Evolutionary conservation across 2,888 invertebrate genomes (phyloP), one percentile per base, ranked within the genome.

Genomic region (Pachliopta kotzebuea): DNA sequence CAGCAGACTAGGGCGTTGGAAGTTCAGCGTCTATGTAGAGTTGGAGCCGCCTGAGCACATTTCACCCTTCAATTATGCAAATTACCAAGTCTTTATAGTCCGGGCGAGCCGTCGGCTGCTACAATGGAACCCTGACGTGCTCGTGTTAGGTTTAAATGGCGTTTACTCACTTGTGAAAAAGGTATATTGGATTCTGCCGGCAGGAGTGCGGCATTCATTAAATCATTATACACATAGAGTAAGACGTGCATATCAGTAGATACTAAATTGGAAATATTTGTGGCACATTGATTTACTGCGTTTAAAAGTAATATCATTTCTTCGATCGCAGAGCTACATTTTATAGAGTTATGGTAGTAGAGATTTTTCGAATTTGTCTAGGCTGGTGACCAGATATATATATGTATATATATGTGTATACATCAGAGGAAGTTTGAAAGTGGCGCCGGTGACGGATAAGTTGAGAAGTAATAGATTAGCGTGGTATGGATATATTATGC

Each of bases 61-160:
- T 65, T 65, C 62, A 60, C 60, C 49, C 65, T 65, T 65, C 65
- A 65, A 65, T 65, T 65, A 65, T 65, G 62, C 65, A 65, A 65
- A 65, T 65, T 65, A 62, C 65, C 14, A 26, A 64, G 64, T 58
- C 62, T 65, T 58, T 62, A 65, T 57, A 55, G 61, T 58, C 54
- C 53, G 54, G 62, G 58, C 65, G 65, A 50, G 65, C 11, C 50
- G 60, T 50, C 57, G 57, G 53, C 18, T 17, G 21, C 26, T 52
- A 60, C 56, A 60, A 31, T 53, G 45, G 56, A 53, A 58, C 52
- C 50, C 23, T 31, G 59, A 59, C 59, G 45, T 42, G 61, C 52
- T 61, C 31, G 18, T 11, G 29, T 50, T 53, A 20, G 26, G 24
- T 49, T 58, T 62, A 58, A 61, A 61, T 61, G 58, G 57, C 31